These are phyloP conservation scores for Archocentrus centrarchus DNA, from an alignment of 2,113 vertebrate genomes.

Conservation along the genomic window DNA sequence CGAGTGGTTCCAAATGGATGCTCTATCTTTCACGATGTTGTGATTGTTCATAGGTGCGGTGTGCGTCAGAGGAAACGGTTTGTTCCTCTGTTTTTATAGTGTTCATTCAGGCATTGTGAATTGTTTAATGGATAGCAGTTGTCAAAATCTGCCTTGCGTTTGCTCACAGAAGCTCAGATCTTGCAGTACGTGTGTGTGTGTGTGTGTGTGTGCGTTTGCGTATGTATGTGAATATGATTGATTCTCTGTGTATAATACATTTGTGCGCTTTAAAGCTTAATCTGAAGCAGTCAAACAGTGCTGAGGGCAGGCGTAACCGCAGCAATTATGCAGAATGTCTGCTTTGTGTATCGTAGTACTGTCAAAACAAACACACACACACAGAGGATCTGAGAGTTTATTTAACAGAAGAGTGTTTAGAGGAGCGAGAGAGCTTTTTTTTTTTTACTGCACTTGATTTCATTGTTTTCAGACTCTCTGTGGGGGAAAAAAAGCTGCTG, in stretches of 20 bases:
- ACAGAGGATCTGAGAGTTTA: conserved; percentile 29
- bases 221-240: conserved; percentile 23
- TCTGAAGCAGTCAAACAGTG: conserved; percentile 36
- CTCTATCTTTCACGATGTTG: conserved; percentile 1
- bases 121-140: neutral
- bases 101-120: neutral
- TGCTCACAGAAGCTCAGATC: neutral
- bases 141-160: neutral
- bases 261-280: conserved; percentile 34
- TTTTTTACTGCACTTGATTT: conserved; percentile 50
- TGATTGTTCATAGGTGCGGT: neutral
- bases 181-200: neutral
- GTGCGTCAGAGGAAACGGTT: neutral
- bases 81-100: neutral
- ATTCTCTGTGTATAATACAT: conserved; percentile 5
- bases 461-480: conserved; percentile 32
- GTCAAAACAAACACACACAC: conserved; percentile 66
- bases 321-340: conserved; percentile 74
- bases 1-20: conserved; percentile 5
- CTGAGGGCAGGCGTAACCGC: conserved; percentile 69
- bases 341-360: conserved; percentile 55
- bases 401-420: conserved; percentile 35
- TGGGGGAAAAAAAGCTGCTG: conserved; percentile 37
- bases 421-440: conserved; percentile 23
- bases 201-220: neutral